phyloP scores from a whole-genome alignment of 2,113 vertebrate species.

The Serilophus lunatus region DNA sequence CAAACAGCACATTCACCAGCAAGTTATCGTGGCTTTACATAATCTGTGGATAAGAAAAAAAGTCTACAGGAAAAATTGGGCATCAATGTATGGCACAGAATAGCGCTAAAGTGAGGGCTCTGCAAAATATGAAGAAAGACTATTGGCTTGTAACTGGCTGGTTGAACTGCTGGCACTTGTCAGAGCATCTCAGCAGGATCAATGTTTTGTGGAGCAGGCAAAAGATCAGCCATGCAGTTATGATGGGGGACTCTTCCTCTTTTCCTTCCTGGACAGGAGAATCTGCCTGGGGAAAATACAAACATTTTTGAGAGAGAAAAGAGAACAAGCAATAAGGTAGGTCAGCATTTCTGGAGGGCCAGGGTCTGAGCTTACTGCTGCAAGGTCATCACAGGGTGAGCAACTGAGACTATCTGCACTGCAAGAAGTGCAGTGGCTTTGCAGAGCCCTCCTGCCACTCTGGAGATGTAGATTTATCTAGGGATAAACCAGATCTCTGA shows the following conservation, averaged over 20 bases:
- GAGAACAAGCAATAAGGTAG: neutral
- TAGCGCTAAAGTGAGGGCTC: neutral
- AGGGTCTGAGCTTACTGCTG: neutral
- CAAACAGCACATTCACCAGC: neutral
- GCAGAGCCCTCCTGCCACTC: neutral
- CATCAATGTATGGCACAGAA: neutral
- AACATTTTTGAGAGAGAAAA: neutral
- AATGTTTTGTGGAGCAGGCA: neutral
- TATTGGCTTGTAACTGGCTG: neutral
- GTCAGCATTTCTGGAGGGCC: neutral
- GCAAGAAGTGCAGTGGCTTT: neutral
- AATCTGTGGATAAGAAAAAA: neutral
- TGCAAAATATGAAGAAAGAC: neutral
- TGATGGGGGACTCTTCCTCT: rapidly evolving
- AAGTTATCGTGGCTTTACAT: neutral
- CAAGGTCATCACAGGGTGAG: neutral
- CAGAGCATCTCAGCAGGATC: neutral
- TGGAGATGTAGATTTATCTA: neutral
- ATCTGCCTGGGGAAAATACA: neutral
- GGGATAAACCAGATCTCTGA: neutral
- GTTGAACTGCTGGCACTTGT: neutral
- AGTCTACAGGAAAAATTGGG: rapidly evolving
- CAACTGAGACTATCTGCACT: rapidly evolving
- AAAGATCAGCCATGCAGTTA: neutral
- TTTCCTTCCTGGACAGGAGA: neutral